Evolutionary conservation across 2,113 vertebrate species (phyloP).

Genomic region (Conger conger): DNA sequence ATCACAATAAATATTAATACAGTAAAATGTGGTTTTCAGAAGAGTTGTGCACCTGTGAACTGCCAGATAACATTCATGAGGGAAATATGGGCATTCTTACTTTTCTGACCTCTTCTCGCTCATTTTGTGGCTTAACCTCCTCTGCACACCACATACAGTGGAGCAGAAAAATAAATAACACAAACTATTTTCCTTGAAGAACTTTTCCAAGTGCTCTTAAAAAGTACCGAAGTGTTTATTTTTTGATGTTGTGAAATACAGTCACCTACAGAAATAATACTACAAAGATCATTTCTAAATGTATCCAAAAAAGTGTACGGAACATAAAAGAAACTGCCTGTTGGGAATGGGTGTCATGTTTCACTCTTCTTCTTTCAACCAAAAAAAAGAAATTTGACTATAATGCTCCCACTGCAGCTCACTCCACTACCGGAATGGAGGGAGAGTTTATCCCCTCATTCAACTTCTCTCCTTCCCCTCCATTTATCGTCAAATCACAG

Average conservation of each 20-base stretch:
- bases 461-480: neutral
- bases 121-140: neutral
- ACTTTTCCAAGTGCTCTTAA: neutral
- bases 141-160: neutral
- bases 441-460: neutral
- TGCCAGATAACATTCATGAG: neutral
- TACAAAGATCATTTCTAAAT: neutral
- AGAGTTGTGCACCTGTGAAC: neutral
- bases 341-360: neutral
- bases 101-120: neutral
- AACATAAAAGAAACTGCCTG: neutral
- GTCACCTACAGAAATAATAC: neutral
- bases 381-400: neutral
- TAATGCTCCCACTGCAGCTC: neutral
- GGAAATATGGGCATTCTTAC: neutral
- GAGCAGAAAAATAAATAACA: neutral
- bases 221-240: neutral
- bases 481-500: neutral
- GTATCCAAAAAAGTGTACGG: neutral
- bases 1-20: no score
- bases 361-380: neutral
- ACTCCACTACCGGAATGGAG: neutral
- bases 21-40: neutral
- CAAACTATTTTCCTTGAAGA: neutral
- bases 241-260: neutral